Evolutionary conservation across 35 echinoderm and acorn worm genomes (phyloP).

Genomic region (Patiria miniata): DNA sequence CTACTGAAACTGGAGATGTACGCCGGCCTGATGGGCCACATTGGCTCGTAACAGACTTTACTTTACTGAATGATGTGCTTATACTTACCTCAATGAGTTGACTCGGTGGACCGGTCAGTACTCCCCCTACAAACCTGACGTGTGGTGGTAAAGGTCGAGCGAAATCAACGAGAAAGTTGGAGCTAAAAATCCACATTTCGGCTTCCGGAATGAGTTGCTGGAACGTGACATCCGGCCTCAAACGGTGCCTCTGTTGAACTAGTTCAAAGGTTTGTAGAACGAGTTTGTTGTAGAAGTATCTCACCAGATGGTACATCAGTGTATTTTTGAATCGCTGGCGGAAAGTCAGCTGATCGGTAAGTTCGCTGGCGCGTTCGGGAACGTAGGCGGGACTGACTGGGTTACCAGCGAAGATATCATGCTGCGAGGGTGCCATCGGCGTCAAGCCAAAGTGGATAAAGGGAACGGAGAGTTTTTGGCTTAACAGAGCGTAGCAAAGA

Average conservation of each 20-base stretch:
- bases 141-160: conserved; percentile 4
- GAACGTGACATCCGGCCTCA: not conserved
- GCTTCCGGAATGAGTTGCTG: not conserved
- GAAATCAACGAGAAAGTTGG: conserved; percentile 21
- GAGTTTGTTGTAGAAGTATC: not conserved
- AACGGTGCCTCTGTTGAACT: not conserved
- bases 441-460: not conserved
- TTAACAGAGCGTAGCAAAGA: not conserved
- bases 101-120: not conserved
- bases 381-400: not conserved
- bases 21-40: too few relatives aligned
- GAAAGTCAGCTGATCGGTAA: not conserved
- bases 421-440: not conserved
- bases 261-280: not conserved
- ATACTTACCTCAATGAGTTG: too few relatives aligned
- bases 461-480: not conserved
- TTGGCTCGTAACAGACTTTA: too few relatives aligned
- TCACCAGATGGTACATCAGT: not conserved
- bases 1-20: too few relatives aligned
- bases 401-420: not conserved
- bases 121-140: conserved; percentile 4
- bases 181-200: conserved; percentile 29
- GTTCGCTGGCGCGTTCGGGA: not conserved
- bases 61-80: too few relatives aligned
- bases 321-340: not conserved